These are phyloP conservation scores for Cyprinus carpio DNA, from an alignment of 2,113 vertebrate species.

Conservation along the genomic window DNA sequence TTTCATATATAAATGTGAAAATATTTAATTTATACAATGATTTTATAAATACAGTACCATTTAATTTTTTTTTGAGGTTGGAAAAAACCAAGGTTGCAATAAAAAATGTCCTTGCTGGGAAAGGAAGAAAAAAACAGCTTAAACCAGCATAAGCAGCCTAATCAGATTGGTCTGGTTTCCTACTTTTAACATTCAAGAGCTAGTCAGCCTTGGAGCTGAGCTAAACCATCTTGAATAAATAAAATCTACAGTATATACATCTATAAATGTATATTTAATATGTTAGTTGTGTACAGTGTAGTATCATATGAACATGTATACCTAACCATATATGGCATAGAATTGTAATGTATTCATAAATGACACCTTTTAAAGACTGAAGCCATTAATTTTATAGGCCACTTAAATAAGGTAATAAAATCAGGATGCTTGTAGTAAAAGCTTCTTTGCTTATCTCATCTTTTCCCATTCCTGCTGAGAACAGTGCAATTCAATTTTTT, in stretches of 20 bases:
- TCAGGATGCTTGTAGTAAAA: background rate
- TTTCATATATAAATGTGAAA: too few species aligned
- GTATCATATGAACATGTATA: background rate
- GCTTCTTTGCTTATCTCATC: background rate
- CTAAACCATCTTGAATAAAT: background rate
- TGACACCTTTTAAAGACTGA: background rate
- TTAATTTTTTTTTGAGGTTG: too few species aligned
- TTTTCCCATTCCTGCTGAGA: background rate
- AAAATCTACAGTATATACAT: background rate
- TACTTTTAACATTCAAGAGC: background rate
- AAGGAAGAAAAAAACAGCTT: background rate
- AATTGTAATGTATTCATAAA: constrained; percentile 23
- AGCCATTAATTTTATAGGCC: constrained; percentile 2
- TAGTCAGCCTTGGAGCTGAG: background rate
- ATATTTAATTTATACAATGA: too few species aligned
- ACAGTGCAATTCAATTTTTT: background rate
- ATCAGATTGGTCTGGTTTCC: background rate
- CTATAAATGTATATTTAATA: background rate
- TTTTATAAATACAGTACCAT: too few species aligned
- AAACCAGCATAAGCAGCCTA: background rate
- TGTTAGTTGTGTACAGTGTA: background rate
- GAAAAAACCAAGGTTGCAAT: too few species aligned
- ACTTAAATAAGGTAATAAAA: constrained; percentile 16
- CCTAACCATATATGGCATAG: background rate
- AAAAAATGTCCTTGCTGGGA: background rate